Evolutionary conservation across 2,888 invertebrate species (phyloP), one percentile per base, ranked within the genome.

Genomic region (Petrophora chlorosata): DNA sequence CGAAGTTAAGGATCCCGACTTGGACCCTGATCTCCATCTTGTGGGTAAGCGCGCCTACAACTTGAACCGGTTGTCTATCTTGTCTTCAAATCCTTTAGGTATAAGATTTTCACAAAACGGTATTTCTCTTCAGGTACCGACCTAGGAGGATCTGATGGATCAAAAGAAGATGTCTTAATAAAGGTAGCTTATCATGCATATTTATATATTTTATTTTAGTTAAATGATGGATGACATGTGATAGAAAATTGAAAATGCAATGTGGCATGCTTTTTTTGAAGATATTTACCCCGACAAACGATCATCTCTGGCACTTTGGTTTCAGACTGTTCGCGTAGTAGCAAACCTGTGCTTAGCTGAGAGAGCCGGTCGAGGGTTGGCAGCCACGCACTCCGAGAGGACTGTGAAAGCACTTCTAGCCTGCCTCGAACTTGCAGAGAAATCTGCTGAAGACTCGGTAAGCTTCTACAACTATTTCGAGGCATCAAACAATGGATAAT

Each of bases 271-370:
- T n/a, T n/a, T n/a, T n/a, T n/a, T n/a, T n/a, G n/a, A n/a, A n/a
- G n/a, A n/a, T n/a, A n/a, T n/a, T n/a, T n/a, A n/a, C n/a, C n/a
- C n/a, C n/a, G n/a, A n/a, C n/a, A n/a, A n/a, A n/a, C n/a, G n/a
- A n/a, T n/a, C n/a, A n/a, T n/a, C n/a, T n/a, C n/a, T n/a, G n/a
- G n/a, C n/a, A n/a, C n/a, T n/a, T 14, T 19, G 7, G 19, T 41
- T 32, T 19, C 76, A 92, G 94, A 93, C 94, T 29, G 93, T 97
- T 9, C 92, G 97, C 3, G 95, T 97, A n/a, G 89, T 97, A 15
- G 97, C 97, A 2, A 97, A 97, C 72, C 92, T 97, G 76, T 95
- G 96, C 49, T 93, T 97, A 51, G 93, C 95, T 66, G 93, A 94
- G 29, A 92, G 93, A 32, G 95, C 95, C 2, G 97, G 97, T 0